Evolutionary conservation across 2,797 vertebrate species (phyloP).

Genomic region (Somateria mollissima): DNA sequence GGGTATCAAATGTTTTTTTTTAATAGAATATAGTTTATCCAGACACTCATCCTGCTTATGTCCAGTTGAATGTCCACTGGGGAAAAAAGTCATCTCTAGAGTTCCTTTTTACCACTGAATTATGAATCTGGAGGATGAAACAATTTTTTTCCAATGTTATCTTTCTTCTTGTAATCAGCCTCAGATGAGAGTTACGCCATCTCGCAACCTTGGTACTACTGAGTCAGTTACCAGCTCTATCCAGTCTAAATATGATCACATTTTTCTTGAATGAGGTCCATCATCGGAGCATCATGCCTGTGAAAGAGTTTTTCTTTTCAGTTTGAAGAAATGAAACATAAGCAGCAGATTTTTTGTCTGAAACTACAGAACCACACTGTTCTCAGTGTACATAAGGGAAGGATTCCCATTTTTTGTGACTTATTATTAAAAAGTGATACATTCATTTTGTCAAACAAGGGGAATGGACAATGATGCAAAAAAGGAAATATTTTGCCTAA

Average conservation of each 20-base stretch:
- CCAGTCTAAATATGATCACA: slow-evolving; percentile 11
- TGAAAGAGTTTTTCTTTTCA: slow-evolving; percentile 13
- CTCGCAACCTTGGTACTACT: background rate
- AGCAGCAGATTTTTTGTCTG: background rate
- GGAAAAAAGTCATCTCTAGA: background rate
- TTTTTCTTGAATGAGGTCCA: slow-evolving; percentile 25
- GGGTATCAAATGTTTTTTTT: background rate
- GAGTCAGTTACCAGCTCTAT: slow-evolving; percentile 19
- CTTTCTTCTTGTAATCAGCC: slow-evolving; percentile 8
- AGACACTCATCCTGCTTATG: background rate
- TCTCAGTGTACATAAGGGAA: background rate
- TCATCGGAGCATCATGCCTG: background rate
- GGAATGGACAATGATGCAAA: background rate
- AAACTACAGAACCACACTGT: background rate
- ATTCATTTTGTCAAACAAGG: background rate
- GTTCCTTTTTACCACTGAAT: background rate
- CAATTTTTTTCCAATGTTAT: background rate
- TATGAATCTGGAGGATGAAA: background rate
- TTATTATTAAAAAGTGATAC: background rate
- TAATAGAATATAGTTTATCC: background rate
- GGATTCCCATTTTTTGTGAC: background rate
- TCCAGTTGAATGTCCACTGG: background rate
- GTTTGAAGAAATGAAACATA: background rate
- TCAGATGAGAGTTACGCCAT: background rate
- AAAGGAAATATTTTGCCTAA: background rate